Conservation (phyloP, 2,888 invertebrate genomes). For the Hirtodrosophila trivittata region DNA sequence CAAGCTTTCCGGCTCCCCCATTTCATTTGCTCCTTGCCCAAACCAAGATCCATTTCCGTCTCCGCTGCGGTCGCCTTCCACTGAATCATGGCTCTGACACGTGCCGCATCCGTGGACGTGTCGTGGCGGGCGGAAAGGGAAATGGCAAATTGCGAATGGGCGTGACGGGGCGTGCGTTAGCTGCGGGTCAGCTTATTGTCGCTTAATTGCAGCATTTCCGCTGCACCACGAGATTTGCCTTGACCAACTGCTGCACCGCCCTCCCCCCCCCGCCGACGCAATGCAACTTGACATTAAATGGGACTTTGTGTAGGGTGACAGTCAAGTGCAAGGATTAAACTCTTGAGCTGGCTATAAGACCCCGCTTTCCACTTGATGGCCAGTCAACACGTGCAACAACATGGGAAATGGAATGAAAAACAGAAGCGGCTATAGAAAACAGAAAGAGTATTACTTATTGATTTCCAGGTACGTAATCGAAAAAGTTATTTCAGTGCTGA, state of each 20-base stretch:
- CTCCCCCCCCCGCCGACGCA: conserved; percentile 12
- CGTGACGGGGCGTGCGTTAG: conserved; percentile 31
- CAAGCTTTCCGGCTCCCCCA: neutral
- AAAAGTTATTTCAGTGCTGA: too few relatives aligned
- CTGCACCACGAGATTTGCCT: conserved; percentile 24
- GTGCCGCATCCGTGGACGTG: conserved; percentile 8
- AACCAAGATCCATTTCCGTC: neutral
- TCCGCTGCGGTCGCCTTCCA: neutral
- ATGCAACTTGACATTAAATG: conserved; percentile 34
- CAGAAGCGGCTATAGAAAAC: too few relatives aligned
- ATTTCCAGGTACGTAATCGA: too few relatives aligned
- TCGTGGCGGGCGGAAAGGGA: conserved; percentile 16
- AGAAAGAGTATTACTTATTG: too few relatives aligned
- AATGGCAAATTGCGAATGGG: conserved; percentile 51
- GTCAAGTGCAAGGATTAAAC: conserved; percentile 42
- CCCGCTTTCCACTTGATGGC: too few relatives aligned
- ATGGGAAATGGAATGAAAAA: too few relatives aligned
- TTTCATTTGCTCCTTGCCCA: neutral
- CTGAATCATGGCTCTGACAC: conserved; percentile 17
- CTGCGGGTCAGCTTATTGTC: conserved; percentile 69
- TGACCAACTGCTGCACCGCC: conserved; percentile 52
- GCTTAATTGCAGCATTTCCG: conserved; percentile 73
- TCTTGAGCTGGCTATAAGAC: neutral
- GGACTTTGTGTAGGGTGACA: conserved; percentile 12
- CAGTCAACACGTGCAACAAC: too few relatives aligned